A percentile compares a stretch with the other conserved stretches of the same genome.
These are phyloP conservation scores for Microchirus variegatus DNA, from an alignment of 2,797 vertebrate species.

Conservation along the genomic window DNA sequence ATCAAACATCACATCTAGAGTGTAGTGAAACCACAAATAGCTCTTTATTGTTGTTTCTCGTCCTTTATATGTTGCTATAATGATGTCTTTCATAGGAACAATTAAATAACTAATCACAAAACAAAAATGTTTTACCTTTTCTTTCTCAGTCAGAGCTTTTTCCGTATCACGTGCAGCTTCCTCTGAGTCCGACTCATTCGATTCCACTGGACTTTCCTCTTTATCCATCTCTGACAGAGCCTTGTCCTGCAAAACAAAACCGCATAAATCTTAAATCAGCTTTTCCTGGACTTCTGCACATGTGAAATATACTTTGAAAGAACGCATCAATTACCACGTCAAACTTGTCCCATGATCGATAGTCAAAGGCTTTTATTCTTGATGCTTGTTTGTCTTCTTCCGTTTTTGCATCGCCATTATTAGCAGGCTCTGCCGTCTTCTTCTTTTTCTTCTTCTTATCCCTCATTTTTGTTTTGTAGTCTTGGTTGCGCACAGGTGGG, in stretches of 20 bases:
- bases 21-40: too few species aligned
- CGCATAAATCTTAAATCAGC: not conserved
- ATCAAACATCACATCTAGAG: too few species aligned
- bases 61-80: too few species aligned
- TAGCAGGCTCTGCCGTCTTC: conserved; percentile 66
- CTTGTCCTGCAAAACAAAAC: conserved; percentile 83
- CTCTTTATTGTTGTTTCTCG: too few species aligned
- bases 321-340: conserved; percentile 87
- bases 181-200: conserved; percentile 91
- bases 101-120: too few species aligned
- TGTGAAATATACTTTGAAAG: not conserved
- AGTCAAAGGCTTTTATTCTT: conserved; percentile 90
- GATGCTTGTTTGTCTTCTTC: conserved; percentile 75
- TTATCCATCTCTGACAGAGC: conserved; percentile 91
- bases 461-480: conserved; percentile 83
- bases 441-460: conserved; percentile 81
- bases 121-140: too few species aligned
- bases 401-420: conserved; percentile 75
- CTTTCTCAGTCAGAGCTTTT: conserved; percentile 86
- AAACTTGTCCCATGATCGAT: conserved; percentile 94
- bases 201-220: conserved; percentile 87
- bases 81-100: too few species aligned
- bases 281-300: not conserved
- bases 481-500: conserved; percentile 92
- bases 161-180: conserved; percentile 85